Evolutionary conservation across 2,797 vertebrate species (phyloP).

Genomic region (Hirundo rustica): DNA sequence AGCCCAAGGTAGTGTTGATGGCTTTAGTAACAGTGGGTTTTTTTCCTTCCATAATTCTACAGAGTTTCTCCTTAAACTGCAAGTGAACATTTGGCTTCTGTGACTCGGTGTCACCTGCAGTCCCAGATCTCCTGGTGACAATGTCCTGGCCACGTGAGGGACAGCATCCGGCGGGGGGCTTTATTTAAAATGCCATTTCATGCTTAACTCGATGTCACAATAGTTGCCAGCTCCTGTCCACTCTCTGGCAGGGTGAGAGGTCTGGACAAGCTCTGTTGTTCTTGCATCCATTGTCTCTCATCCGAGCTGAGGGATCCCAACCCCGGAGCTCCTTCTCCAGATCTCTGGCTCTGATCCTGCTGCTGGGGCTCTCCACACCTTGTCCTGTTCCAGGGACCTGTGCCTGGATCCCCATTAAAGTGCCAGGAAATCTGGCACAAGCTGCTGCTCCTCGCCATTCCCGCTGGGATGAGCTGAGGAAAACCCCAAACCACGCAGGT

Average conservation of each 20-base stretch:
- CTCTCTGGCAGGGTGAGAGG: not conserved
- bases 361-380: not conserved
- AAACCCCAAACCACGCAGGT: not conserved
- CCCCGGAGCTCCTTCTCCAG: not conserved
- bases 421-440: not conserved
- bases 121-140: not conserved
- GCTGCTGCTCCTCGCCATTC: not conserved
- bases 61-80: not conserved
- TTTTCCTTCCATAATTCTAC: not conserved
- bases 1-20: conserved; percentile 3
- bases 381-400: not conserved
- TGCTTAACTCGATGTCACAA: not conserved
- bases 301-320: not conserved
- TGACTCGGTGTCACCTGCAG: not conserved
- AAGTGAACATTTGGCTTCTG: not conserved
- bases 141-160: not conserved
- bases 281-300: not conserved
- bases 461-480: not conserved
- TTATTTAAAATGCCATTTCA: not conserved
- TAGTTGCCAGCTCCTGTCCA: not conserved
- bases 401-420: not conserved
- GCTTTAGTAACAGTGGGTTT: not conserved
- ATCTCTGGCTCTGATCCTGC: not conserved
- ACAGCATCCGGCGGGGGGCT: not conserved
- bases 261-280: not conserved